Base-by-base conservation (phyloP, 2,113 vertebrate species). In the Alectura lathami region DNA sequence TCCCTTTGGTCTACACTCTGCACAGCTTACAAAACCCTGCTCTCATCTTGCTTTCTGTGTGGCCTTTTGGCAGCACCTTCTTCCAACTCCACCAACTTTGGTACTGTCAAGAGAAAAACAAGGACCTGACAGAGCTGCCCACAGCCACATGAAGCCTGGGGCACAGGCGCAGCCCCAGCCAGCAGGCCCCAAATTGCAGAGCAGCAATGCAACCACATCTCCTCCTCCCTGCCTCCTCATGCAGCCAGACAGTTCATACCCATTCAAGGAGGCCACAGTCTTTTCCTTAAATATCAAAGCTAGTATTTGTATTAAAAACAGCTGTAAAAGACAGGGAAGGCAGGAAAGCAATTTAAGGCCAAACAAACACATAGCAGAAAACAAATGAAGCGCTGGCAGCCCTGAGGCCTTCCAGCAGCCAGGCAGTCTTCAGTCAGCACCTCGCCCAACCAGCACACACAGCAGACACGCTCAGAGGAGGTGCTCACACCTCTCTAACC, bases 301-400 rank as follows among this genome's bases (percentile, higher is more conserved):
- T 78, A 88, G 80, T 70, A 78, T 78, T 89, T 94, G 86, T 42
- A 75, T 67, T 88, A 36, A 94, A 94, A 93, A 57, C 78, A 95
- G 77, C 78, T 87, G 81, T 70, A 79, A 63, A 74, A 77, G 14
- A 64, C 92, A 89, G 75, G 86, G 93, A 93, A 93, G 76, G 81
- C 86, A 89, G 93, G 83, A 93, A 91, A 43, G 24, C 32, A 86
- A 45, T 80, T 89, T 74, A 63, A 66, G 79, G 29, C 38, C 29
- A 88, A 77, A 76, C 51, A 88, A 88, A 89, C 29, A 18, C 63
- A 70, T 6, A 68, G 85, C 63, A 96, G 79, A 66, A 94, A 96
- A 72, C n/a, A 83, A 90, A 81, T 0, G 3, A 89, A 74, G 63
- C 72, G 48, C 51, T 51, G 36, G 43, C 11, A 89, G 67, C 67